Percentiles rank a stretch among this genome's conserved stretches.
Conservation (phyloP, 2,113 vertebrate genomes). For the Sardina pilchardus region DNA sequence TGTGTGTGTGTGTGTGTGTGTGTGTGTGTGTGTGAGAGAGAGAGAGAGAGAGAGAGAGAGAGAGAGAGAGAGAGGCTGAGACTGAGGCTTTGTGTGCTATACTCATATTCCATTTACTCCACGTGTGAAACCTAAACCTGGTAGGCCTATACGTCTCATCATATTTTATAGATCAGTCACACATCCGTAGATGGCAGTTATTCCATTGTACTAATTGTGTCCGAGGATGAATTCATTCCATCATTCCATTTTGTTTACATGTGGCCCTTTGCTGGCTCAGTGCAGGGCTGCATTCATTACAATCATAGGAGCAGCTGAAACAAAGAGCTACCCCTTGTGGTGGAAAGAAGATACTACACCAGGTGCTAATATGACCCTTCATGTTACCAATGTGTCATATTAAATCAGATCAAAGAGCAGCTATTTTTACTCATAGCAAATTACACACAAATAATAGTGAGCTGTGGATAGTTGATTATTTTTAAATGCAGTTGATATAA, state of each 20-base stretch:
- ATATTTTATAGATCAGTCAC: not conserved
- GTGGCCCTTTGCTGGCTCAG: not conserved
- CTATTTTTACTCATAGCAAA: not conserved
- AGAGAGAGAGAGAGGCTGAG: not conserved
- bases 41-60: not conserved
- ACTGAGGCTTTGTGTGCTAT: not conserved
- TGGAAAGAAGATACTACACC: not conserved
- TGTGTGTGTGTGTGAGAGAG: not conserved
- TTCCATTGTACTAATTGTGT: not conserved
- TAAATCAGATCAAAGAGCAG: not conserved
- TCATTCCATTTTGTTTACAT: not conserved
- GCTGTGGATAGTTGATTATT: not conserved
- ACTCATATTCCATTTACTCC: not conserved
- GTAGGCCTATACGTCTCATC: not conserved
- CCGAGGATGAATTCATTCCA: not conserved
- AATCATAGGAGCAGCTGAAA: not conserved
- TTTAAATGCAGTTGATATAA: not conserved
- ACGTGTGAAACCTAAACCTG: not conserved
- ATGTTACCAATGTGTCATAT: not conserved
- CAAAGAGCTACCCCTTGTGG: not conserved
- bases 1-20: not conserved
- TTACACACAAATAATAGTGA: not conserved
- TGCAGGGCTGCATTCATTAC: not conserved
- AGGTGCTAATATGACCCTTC: not conserved
- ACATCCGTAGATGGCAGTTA: not conserved